A percentile compares a stretch with the other conserved stretches of the same genome.
phyloP scores from a whole-genome alignment of 1,140 invertebrate genomes.

The Macrobrachium rosenbergii region DNA sequence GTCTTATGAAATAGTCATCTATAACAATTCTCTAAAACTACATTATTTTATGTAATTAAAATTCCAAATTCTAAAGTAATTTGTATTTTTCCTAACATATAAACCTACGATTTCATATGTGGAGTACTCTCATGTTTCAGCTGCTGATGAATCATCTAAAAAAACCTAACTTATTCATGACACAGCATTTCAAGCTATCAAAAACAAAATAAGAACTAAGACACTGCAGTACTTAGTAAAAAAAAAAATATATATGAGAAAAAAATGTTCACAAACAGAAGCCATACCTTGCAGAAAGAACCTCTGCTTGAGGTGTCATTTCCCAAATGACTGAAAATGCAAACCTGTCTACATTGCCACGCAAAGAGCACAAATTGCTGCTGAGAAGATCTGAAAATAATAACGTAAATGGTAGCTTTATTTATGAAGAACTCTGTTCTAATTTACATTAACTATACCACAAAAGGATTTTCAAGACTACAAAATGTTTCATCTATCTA shows the following conservation, averaged over 20 bases:
- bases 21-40: too few relatives aligned
- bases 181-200: too few relatives aligned
- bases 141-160: too few relatives aligned
- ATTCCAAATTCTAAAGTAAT: too few relatives aligned
- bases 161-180: too few relatives aligned
- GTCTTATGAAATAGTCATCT: too few relatives aligned
- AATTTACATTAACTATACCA: too few relatives aligned
- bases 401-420: slow-evolving; percentile 49
- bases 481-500: not conserved
- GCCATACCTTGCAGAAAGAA: slow-evolving; percentile 73
- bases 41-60: too few relatives aligned
- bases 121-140: too few relatives aligned
- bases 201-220: too few relatives aligned
- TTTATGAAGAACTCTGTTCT: not conserved
- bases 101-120: too few relatives aligned
- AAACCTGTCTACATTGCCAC: slow-evolving; percentile 87
- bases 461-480: not conserved
- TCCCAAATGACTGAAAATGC: slow-evolving; percentile 97
- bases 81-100: too few relatives aligned
- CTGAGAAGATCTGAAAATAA: slow-evolving; percentile 83
- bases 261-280: not conserved
- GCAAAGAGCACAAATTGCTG: slow-evolving; percentile 92
- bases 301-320: slow-evolving; percentile 86
- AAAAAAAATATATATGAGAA: not conserved
- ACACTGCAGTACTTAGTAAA: not conserved